phyloP scores from a whole-genome alignment of 92 coral and sea anemone genomes.

The Umimayanthus chanpuru region DNA sequence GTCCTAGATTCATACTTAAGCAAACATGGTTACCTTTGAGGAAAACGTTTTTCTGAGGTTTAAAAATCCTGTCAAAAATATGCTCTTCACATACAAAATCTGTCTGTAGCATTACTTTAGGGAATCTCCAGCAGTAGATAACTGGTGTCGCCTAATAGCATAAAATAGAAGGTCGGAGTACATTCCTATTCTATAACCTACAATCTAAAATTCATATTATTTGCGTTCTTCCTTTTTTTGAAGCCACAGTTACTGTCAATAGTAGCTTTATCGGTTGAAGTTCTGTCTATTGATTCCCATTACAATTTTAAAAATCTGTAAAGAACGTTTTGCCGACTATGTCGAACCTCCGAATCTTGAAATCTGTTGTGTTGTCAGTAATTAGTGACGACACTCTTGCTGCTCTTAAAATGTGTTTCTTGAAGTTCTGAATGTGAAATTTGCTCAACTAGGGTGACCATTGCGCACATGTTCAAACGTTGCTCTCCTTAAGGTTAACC shows the following conservation, averaged over 20 bases:
- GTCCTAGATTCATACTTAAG: not conserved
- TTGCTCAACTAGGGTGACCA: not conserved
- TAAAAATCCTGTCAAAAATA: slow-evolving; percentile 24
- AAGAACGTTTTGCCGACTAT: not conserved
- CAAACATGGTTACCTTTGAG: not conserved
- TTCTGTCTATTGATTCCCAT: not conserved
- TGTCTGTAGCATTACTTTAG: not conserved
- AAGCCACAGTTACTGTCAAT: not conserved
- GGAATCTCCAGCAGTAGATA: not conserved
- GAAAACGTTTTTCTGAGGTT: not conserved
- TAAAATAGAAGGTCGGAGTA: not conserved
- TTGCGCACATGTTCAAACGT: slow-evolving; percentile 61
- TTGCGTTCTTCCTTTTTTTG: not conserved
- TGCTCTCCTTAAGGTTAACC: slow-evolving; percentile 94
- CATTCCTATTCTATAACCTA: not conserved
- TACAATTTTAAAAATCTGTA: not conserved
- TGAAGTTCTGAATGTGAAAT: not conserved
- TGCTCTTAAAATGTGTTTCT: not conserved
- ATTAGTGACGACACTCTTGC: not conserved
- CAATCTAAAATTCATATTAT: no score
- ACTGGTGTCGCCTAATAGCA: not conserved
- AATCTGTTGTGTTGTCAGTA: not conserved
- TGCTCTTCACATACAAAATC: slow-evolving; percentile 10
- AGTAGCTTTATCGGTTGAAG: not conserved
- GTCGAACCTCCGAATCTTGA: not conserved